Evolutionary conservation across 2,888 invertebrate genomes (phyloP), one percentile per base, ranked within the genome.

Genomic region (Melitaea athalia): DNA sequence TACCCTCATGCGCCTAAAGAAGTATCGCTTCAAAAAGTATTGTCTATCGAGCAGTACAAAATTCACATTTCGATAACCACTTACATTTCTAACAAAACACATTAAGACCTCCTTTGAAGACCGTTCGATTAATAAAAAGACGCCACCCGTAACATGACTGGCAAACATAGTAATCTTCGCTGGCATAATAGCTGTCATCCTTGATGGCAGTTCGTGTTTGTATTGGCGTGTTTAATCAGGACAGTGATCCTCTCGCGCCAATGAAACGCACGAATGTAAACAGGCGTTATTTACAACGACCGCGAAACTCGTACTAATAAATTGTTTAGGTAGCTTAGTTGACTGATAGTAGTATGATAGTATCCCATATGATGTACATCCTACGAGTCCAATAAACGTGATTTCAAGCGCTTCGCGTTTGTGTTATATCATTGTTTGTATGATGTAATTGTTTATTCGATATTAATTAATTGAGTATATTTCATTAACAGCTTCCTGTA

Each of bases 231-330:
- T 86, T 84, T 83, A 82, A 82, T 79, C 78, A 81, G 75, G 78
- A 81, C 45, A 43, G 52, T 66, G 66, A 91, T 90, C 91, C 88
- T 79, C 79, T 72, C 76, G 76, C 77, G 81, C 79, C 83, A 85
- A 86, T 88, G 89, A 85, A 90, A 88, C 85, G 86, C 91, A 91
- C 91, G 89, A 86, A 87, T 78, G 76, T 83, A 88, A 90, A 89
- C 88, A 89, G 67, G 76, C 78, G 17, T 75, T 80, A 78, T 74
- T 73, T 78, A 78, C 79, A 78, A 77, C 50, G 77, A 73, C 24
- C 52, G 45, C 50, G 52, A 62, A 64, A 60, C 64, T 64, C 59
- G 67, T 55, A 31, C 45, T 45, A 45, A 45, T 45, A 45, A 8
- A n/a, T 47, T 47, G 47, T 8, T 38, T 38, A 38, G 38, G 38